These are phyloP conservation scores for Slavum lentiscoides DNA, from an alignment of 2,888 invertebrate species.

Conservation along the genomic window DNA sequence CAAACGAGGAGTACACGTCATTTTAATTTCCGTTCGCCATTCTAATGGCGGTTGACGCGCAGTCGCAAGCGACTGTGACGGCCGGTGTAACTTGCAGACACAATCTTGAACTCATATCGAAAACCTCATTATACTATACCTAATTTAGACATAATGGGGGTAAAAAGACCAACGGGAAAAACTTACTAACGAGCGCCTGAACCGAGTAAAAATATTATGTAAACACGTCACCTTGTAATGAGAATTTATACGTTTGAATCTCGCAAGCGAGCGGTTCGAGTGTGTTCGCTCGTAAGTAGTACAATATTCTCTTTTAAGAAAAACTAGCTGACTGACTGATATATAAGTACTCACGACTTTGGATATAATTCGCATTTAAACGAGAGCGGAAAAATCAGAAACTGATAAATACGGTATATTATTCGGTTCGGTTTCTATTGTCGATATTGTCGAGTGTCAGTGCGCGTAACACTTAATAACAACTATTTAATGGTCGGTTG, in stretches of 20 bases:
- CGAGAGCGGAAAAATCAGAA: background rate
- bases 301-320: slow-evolving; percentile 10
- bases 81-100: background rate
- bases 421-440: no score
- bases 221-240: slow-evolving; percentile 33
- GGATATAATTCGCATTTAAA: slow-evolving; percentile 11
- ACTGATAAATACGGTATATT: no score
- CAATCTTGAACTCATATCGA: slow-evolving; percentile 8
- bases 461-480: no score
- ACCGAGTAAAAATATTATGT: slow-evolving; percentile 25
- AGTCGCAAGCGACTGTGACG: background rate
- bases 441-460: no score
- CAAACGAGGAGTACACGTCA: background rate
- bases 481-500: no score
- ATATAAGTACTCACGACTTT: slow-evolving; percentile 27
- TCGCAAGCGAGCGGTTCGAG: background rate
- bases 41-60: background rate
- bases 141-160: slow-evolving; percentile 35
- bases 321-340: background rate
- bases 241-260: slow-evolving; percentile 28
- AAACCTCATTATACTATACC: slow-evolving; percentile 27
- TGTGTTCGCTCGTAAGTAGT: background rate
- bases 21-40: background rate
- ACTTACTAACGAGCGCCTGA: slow-evolving; percentile 31
- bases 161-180: background rate